Evolutionary conservation across 2,113 vertebrate genomes (phyloP), one percentile per base, ranked within the genome.

Genomic region (Madoqua kirkii): DNA sequence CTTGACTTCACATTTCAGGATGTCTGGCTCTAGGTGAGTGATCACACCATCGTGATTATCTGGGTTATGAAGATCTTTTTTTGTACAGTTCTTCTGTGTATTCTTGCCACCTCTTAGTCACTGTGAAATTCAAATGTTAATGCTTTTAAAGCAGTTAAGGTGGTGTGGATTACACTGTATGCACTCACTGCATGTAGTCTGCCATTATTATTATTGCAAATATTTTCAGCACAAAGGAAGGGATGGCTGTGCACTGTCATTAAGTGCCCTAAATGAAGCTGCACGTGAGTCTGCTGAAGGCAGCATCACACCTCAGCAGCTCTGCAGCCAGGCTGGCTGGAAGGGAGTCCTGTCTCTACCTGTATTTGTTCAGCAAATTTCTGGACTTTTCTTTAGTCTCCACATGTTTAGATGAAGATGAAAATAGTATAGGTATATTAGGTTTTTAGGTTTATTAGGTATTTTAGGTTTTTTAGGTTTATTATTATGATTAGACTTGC

Each of bases 281-380:
- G 23, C 3, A 12, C 13, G 0, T 9, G 0, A 17, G 12, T 40
- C 5, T 95, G 11, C 81, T 45, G n/a, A 10, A 67, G 23, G 27
- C 45, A 60, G 25, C 5, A 5, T 36, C 17, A 4, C 33, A 16
- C 8, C 14, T 7, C 13, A 62, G 16, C 3, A 45, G 17, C 12
- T 62, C 52, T 91, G 40, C 36, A 48, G 27, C 7, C 52, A 36
- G 27, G 16, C 6, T 36, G 79, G 10, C 36, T 62, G 16, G 6
- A 17, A 45, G 4, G 13, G 16, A 23, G 76, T 86, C 29, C 48
- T 40, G 10, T 64, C n/a, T 59, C 55, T 48, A 25, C 40, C 43
- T 12, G 50, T 86, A 54, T 54, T 81, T 86, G 5, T 67, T 94
- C 2, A 9, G 33, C 17, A 71, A 25, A 81, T 52, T 74, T 64